Conservation (phyloP, 1,140 invertebrate genomes). For the Lasaia peninsularis region DNA sequence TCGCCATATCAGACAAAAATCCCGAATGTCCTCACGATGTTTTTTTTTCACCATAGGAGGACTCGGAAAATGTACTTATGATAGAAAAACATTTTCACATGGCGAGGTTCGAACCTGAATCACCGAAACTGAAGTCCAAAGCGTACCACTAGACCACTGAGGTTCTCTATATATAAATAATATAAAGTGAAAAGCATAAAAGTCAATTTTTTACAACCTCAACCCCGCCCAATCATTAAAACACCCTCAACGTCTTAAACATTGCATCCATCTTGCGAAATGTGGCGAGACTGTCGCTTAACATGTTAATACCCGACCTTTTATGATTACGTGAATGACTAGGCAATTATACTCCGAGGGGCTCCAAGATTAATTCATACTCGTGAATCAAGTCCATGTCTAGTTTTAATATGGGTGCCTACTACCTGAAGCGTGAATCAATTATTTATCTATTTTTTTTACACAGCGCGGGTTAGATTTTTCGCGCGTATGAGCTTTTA, state of each 20-base stretch:
- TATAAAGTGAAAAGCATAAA: not conserved
- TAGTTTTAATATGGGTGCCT: not conserved
- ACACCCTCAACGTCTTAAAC: not conserved
- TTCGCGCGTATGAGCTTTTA: too few species aligned
- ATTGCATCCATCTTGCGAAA: constrained; percentile 2
- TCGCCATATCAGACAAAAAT: too few species aligned
- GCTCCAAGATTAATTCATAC: not conserved
- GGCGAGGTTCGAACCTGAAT: too few species aligned
- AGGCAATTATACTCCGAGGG: not conserved
- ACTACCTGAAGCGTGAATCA: not conserved
- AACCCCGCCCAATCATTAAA: not conserved
- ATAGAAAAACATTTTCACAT: too few species aligned
- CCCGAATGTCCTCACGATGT: too few species aligned
- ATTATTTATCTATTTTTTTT: not conserved
- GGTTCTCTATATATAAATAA: too few species aligned
- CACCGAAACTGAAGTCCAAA: too few species aligned
- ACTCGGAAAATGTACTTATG: too few species aligned
- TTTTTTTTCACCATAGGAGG: too few species aligned
- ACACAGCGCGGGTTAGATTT: too few species aligned
- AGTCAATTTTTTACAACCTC: not conserved
- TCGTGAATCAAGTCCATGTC: not conserved
- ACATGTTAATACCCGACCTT: constrained; percentile 1
- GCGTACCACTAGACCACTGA: too few species aligned
- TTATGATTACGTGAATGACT: constrained; percentile 2
- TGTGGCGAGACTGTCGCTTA: not conserved